Conservation (phyloP, 2,113 vertebrate species). For the Pedetes capensis region DNA sequence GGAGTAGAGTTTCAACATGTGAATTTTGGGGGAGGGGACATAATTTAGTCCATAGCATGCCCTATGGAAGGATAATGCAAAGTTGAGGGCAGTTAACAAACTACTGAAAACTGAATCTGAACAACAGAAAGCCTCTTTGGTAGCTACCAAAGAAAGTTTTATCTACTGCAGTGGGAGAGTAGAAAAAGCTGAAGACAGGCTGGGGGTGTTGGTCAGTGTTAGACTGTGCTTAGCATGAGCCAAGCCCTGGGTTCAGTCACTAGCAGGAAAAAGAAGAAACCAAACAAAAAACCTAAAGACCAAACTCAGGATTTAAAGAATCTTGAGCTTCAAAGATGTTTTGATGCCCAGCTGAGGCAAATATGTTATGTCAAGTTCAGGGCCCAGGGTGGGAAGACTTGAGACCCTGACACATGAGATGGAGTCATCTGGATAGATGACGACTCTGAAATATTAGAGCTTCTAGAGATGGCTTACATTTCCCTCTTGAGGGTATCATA, state of each 20-base stretch:
- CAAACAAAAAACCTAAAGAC: neutral
- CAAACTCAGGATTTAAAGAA: neutral
- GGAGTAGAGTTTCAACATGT: neutral
- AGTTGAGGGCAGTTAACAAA: neutral
- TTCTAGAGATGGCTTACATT: neutral
- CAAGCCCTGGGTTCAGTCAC: neutral
- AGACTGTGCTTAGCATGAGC: neutral
- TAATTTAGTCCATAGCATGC: neutral
- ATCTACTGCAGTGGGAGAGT: neutral
- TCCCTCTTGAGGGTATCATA: neutral
- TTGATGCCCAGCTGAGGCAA: neutral
- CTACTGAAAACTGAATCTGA: neutral
- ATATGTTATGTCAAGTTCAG: neutral
- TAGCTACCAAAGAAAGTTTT: neutral
- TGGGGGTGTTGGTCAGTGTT: no score
- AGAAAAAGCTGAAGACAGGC: neutral
- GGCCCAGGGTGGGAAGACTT: neutral
- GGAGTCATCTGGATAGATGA: neutral
- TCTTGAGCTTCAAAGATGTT: neutral
- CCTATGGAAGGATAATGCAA: neutral
- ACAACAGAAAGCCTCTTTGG: neutral
- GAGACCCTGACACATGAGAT: neutral
- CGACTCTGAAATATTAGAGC: neutral
- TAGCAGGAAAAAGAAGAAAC: neutral
- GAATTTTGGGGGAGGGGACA: neutral